A percentile compares a stretch with the other conserved stretches of the same genome.
These are phyloP conservation scores for Nipponia nippon DNA, from an alignment of 2,113 vertebrate species.

Conservation along the genomic window DNA sequence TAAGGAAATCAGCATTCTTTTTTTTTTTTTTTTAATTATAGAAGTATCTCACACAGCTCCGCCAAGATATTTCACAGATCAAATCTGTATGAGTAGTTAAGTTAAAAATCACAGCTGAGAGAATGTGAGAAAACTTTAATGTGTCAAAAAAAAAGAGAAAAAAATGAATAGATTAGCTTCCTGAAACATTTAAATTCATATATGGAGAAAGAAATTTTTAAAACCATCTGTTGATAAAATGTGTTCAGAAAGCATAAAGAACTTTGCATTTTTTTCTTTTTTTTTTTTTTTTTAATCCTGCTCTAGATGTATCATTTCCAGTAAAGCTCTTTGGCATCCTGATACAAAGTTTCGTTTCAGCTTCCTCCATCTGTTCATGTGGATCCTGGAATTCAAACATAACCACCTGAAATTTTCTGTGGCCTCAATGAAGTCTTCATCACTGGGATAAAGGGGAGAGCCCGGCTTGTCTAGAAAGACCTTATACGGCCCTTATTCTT, in stretches of 20 bases:
- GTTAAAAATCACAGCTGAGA: slow-evolving; percentile 43
- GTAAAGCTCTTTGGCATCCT: not conserved
- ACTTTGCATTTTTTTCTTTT: not conserved
- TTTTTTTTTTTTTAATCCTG: not conserved
- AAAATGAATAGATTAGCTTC: not conserved
- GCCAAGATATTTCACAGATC: not conserved
- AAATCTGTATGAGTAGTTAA: not conserved
- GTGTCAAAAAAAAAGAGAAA: not conserved
- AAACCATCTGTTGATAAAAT: slow-evolving; percentile 52
- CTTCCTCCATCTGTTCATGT: not conserved
- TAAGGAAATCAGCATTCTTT: not conserved
- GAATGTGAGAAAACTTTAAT: not conserved
- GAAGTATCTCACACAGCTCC: not conserved
- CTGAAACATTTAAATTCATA: slow-evolving; percentile 18
- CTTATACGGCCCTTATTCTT: not conserved
- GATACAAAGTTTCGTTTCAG: not conserved
- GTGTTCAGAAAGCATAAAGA: not conserved
- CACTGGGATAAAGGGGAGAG: not conserved
- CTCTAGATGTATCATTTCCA: not conserved
- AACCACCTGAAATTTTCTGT: not conserved
- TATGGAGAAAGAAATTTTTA: not conserved
- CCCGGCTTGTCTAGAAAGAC: not conserved
- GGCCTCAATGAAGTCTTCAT: not conserved
- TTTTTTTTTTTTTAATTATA: not conserved
- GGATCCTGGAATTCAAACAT: not conserved